These are phyloP conservation scores for Phaedon cochleariae DNA, from an alignment of 2,888 invertebrate species.

Conservation along the genomic window DNA sequence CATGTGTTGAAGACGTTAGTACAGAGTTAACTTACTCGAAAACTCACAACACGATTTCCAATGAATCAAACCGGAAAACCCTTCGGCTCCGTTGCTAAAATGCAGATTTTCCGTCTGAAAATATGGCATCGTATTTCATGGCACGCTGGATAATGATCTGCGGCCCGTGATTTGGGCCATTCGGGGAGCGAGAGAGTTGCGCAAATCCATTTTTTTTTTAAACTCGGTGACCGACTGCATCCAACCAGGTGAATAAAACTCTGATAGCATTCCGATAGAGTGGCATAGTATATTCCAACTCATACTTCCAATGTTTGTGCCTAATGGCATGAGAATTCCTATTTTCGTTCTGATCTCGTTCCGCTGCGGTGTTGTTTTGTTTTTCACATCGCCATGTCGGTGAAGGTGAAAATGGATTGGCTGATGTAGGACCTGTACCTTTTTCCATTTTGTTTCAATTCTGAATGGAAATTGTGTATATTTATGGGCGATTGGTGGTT, in stretches of 20 bases:
- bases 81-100: slow-evolving; percentile 8
- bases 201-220: slow-evolving; percentile 28
- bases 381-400: too few relatives aligned
- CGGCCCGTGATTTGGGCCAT: slow-evolving; percentile 15
- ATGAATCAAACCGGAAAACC: neutral
- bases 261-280: slow-evolving; percentile 20
- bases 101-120: slow-evolving; percentile 17
- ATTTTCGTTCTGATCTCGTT: neutral
- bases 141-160: slow-evolving; percentile 22
- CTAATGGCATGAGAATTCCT: neutral
- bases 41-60: neutral
- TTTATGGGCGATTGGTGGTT: too few relatives aligned
- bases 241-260: slow-evolving; percentile 22
- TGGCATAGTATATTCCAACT: neutral
- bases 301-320: slow-evolving; percentile 10
- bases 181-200: slow-evolving; percentile 17
- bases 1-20: too few relatives aligned
- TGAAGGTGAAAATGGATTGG: too few relatives aligned
- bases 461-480: too few relatives aligned
- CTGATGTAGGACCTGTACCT: too few relatives aligned
- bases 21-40: too few relatives aligned
- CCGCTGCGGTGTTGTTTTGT: neutral
- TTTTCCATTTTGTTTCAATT: too few relatives aligned
- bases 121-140: slow-evolving; percentile 17
- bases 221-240: slow-evolving; percentile 4